Percentiles rank a stretch among this genome's conserved stretches.
Evolutionary conservation across 1,140 invertebrate genomes (phyloP).

Genomic region (Heliothis subflexa): DNA sequence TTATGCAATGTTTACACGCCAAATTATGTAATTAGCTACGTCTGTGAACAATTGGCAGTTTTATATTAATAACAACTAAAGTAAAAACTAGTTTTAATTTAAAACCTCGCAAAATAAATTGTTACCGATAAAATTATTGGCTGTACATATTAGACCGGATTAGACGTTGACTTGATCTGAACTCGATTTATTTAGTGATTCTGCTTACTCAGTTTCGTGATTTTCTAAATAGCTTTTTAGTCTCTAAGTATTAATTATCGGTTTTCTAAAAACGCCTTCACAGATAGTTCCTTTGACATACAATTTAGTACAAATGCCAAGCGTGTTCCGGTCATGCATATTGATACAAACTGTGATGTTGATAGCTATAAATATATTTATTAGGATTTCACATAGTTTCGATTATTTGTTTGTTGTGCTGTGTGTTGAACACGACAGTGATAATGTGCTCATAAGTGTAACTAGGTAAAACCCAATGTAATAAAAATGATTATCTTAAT

Average conservation of each 20-base stretch:
- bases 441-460: conserved; percentile 75
- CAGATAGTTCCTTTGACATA: no score
- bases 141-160: conserved; percentile 48
- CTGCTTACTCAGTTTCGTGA: no score
- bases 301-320: conserved; percentile 28
- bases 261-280: no score
- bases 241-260: no score
- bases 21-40: neutral
- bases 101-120: conserved; percentile 61
- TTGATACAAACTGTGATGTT: conserved; percentile 75
- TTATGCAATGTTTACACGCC: neutral
- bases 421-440: conserved; percentile 74
- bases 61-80: neutral
- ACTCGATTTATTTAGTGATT: neutral
- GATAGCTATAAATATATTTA: conserved; percentile 65
- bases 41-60: neutral
- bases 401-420: conserved; percentile 61
- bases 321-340: conserved; percentile 60
- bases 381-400: conserved; percentile 62
- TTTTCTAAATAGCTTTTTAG: no score
- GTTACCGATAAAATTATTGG: conserved; percentile 57
- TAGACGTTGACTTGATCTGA: neutral
- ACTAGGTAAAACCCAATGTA: conserved; percentile 56
- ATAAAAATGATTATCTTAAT: conserved; percentile 38
- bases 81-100: conserved; percentile 18